A percentile compares a stretch with the other conserved stretches of the same genome.
These are phyloP conservation scores for Drosophila gunungcola DNA, from an alignment of 1,140 invertebrate genomes.

Conservation along the genomic window DNA sequence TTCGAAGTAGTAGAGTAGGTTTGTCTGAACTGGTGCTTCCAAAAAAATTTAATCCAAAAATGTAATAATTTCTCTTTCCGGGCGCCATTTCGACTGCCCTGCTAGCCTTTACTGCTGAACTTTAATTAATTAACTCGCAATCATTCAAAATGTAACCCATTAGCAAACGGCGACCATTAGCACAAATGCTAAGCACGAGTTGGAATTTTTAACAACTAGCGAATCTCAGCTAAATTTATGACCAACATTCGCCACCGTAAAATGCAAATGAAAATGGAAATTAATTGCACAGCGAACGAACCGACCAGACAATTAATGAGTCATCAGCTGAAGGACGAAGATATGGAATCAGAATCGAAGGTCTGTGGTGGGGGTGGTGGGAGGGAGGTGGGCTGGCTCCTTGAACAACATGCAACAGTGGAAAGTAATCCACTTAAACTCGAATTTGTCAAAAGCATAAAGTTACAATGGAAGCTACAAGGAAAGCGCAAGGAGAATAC, in stretches of 20 bases:
- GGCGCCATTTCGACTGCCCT: neutral
- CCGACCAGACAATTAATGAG: conserved; percentile 64
- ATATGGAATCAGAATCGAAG: conserved; percentile 30
- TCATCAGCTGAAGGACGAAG: conserved; percentile 49
- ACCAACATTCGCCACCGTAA: conserved; percentile 17
- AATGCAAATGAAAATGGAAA: conserved; percentile 61
- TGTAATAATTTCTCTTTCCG: neutral
- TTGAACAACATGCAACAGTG: conserved; percentile 36
- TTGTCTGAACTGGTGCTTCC: neutral
- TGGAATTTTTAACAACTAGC: conserved; percentile 16
- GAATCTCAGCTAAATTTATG: conserved; percentile 48
- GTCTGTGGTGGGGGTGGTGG: too few species aligned
- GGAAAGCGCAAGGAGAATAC: conserved; percentile 18
- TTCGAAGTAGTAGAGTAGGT: too few species aligned
- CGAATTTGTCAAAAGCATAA: conserved; percentile 77
- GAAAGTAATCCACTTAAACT: conserved; percentile 80
- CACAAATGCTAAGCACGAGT: conserved; percentile 17
- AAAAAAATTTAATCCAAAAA: neutral
- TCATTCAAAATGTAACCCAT: conserved; percentile 19
- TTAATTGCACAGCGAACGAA: conserved; percentile 57
- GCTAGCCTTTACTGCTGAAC: too few species aligned
- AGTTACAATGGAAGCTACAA: conserved; percentile 55
- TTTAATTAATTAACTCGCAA: conserved; percentile 30
- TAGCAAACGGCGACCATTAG: conserved; percentile 10
- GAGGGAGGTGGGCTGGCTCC: neutral